Percentiles rank a stretch among this genome's conserved stretches.
Conservation (phyloP, 2,888 invertebrate species). For the Eristalis intricaria region DNA sequence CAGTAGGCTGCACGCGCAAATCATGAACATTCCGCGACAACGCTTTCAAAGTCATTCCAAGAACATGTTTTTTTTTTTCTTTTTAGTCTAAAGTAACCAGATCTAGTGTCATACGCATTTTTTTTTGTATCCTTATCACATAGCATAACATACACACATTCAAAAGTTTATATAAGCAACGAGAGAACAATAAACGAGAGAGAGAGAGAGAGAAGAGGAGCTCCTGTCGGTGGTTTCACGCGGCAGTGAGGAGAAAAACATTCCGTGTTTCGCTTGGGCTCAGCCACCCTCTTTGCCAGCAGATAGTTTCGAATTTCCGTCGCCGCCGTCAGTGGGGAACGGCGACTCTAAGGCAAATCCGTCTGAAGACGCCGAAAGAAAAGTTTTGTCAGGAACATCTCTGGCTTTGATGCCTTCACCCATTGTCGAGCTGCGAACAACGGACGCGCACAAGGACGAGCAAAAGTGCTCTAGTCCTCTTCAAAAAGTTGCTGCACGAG, state of each 20-base stretch:
- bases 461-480: slow-evolving; percentile 36
- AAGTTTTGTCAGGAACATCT: slow-evolving; percentile 35
- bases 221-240: background rate
- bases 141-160: background rate
- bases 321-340: background rate
- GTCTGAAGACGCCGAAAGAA: slow-evolving; percentile 42
- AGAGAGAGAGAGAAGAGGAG: background rate
- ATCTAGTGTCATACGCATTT: slow-evolving; percentile 9
- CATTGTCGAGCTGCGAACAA: slow-evolving; percentile 42
- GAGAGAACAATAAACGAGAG: slow-evolving; percentile 7
- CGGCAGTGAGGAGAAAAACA: background rate
- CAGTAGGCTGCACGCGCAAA: slow-evolving; percentile 41
- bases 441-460: slow-evolving; percentile 23
- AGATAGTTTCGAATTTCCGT: slow-evolving; percentile 25
- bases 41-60: slow-evolving; percentile 34
- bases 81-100: slow-evolving; percentile 3
- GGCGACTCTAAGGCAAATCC: slow-evolving; percentile 32
- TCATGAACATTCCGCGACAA: slow-evolving; percentile 9
- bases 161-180: background rate
- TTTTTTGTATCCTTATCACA: background rate
- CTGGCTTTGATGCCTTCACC: slow-evolving; percentile 52
- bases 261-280: background rate
- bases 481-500: slow-evolving; percentile 18
- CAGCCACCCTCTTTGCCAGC: background rate
- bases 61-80: slow-evolving; percentile 38